Percentiles rank a stretch among this genome's conserved stretches.
Evolutionary conservation across 1,140 invertebrate species (phyloP).

Genomic region (Drosophila varians): DNA sequence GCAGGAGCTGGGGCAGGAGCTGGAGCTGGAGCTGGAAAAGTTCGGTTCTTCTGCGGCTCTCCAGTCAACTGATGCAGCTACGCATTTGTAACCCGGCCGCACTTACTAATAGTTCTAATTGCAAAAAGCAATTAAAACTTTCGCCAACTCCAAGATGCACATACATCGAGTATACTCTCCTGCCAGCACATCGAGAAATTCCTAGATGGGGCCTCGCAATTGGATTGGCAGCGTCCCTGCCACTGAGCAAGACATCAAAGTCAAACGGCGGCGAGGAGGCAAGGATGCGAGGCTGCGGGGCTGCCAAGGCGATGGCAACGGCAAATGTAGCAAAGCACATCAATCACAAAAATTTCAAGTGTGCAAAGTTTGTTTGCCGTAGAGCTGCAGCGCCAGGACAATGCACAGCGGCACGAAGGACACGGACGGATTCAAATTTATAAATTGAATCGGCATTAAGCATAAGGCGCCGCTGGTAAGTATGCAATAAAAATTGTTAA

Average conservation of each 20-base stretch:
- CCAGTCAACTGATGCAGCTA: conserved; percentile 71
- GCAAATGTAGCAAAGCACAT: conserved; percentile 73
- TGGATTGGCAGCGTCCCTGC: conserved; percentile 32
- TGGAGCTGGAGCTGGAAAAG: neutral
- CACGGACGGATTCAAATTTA: conserved; percentile 52
- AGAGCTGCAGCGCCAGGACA: conserved; percentile 51
- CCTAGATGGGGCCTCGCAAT: conserved; percentile 25
- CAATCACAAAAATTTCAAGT: conserved; percentile 82
- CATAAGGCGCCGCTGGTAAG: conserved; percentile 67
- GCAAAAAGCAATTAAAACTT: conserved; percentile 82
- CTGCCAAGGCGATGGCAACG: conserved; percentile 1
- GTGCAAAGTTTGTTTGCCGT: conserved; percentile 74
- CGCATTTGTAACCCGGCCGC: conserved; percentile 69
- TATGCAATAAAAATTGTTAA: conserved; percentile 64
- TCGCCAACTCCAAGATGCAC: conserved; percentile 71
- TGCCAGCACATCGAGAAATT: conserved; percentile 25
- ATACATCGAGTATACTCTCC: conserved; percentile 34
- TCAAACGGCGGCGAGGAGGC: conserved; percentile 55
- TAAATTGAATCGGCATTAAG: conserved; percentile 81
- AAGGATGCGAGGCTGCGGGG: neutral
- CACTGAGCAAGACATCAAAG: conserved; percentile 69
- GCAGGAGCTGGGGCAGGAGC: neutral
- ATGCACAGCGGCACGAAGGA: neutral
- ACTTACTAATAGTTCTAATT: conserved; percentile 82
- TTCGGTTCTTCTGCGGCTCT: conserved; percentile 57